Evolutionary conservation across 2,113 vertebrate genomes (phyloP), one percentile per base, ranked within the genome.

Genomic region (Synodontis membranacea): DNA sequence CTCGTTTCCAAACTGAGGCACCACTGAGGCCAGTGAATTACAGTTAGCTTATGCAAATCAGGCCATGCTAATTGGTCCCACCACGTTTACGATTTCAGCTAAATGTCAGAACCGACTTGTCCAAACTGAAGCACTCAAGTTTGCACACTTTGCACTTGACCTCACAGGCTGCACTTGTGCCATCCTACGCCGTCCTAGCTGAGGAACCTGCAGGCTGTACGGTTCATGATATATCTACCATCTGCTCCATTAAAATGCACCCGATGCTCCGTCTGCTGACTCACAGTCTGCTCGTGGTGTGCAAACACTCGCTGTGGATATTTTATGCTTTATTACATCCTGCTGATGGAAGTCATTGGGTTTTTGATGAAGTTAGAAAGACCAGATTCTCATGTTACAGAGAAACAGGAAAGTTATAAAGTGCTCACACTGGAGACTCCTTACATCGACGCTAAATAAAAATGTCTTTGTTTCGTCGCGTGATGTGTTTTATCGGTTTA

Each of bases 221-320:
- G 66, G 78, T 88, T 90, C 75, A 86, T 85, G 83, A 81, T 84
- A 84, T 76, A 25, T 15, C 83, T 68, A 88, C 89, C 88, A 89
- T 93, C 90, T 91, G 90, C 89, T 89, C 89, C 87, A 91, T 92
- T 91, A 90, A 88, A 92, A 94, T 93, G 90, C 92, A 86, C 6
- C 79, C 66, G 88, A 85, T 88, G 72, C 83, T 37, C 66, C 74
- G 82, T 91, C 87, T 93, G 93, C 93, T 94, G 94, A 94, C 90
- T 94, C 92, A 91, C 88, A 90, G 89, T 88, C 91, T 93, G 84
- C 91, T 86, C 78, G 76, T 66, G 66, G 84, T 88, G 81, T 91
- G 90, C 83, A 46, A 83, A 83, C 62, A 81, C 31, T 64, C 42
- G 62, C 76, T 72, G 60, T 39, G 50, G 88, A 85, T 90, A 82